Evolutionary conservation across 2,113 vertebrate species (phyloP), one percentile per base, ranked within the genome.

Genomic region (Onychostruthus taczanowskii): DNA sequence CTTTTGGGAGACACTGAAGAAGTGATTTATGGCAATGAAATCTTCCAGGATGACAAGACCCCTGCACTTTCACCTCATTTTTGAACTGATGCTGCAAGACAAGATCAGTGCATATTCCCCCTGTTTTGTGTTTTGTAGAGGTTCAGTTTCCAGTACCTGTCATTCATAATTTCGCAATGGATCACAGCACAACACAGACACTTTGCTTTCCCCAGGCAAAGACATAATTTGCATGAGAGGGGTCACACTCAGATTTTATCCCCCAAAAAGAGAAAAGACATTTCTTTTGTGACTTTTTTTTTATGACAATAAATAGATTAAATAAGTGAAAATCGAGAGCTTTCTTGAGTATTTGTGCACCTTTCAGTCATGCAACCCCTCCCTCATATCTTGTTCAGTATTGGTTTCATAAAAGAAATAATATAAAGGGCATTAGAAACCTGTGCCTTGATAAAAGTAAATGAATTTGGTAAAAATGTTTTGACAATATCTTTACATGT

Each of bases 51-150:
- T 5, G 44, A 17, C 16, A 21, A 59, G 72, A 28, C 16, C 16
- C 14, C 31, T 10, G 4, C 9, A 55, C 13, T 78, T 67, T 56
- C 10, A 5, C 37, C 33, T 90, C 8, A 72, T 10, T 75, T 91
- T 84, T 81, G 61, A 87, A 74, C 18, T 9, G 18, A 22, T 50
- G 24, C 30, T 64, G 19, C n/a, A 76, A 39, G 35, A 58, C 30
- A 78, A 70, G 33, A 37, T 30, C 0, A 0, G 62, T 16, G 12
- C 7, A 39, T 30, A 61, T 33, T 87, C 46, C 20, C 13, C 0
- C 0, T 64, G 30, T 79, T 87, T 39, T 50, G 70, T 10, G 22
- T 11, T 17, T 11, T 17, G 31, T 3, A 66, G 30, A 59, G 75
- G 4, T 63, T 91, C 39, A 49, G 7, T 37, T 86, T 79, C 58